phyloP scores from a whole-genome alignment of 2,888 invertebrate species.

The Plebejus argus region DNA sequence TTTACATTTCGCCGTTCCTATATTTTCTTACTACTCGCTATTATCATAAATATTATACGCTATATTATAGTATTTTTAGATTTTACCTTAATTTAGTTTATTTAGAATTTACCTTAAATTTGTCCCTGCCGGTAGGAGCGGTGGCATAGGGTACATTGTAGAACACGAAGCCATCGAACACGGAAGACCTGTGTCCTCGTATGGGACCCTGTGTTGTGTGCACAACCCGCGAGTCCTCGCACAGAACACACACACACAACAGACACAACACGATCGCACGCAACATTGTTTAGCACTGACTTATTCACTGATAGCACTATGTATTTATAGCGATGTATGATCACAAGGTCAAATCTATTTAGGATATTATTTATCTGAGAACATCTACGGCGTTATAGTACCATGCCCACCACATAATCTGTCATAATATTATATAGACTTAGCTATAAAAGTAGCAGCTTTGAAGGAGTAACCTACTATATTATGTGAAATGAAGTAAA shows the following conservation, averaged over 20 bases:
- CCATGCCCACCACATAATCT: background rate
- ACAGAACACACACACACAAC: background rate
- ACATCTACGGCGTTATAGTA: background rate
- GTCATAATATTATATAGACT: too few relatives aligned
- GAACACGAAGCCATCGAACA: constrained; percentile 49
- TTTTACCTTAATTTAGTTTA: too few relatives aligned
- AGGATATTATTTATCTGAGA: background rate
- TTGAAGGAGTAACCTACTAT: too few relatives aligned
- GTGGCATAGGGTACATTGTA: constrained; percentile 60
- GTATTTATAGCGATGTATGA: background rate
- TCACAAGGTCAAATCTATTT: background rate
- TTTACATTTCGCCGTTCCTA: background rate
- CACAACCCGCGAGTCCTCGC: constrained; percentile 43
- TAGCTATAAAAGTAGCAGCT: too few relatives aligned
- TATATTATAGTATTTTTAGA: too few relatives aligned
- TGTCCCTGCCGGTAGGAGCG: constrained; percentile 53
- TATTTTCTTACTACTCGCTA: background rate
- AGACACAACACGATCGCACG: constrained; percentile 1
- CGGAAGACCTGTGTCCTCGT: constrained; percentile 49
- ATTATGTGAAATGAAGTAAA: too few relatives aligned
- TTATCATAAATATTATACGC: too few relatives aligned
- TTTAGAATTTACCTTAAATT: constrained; percentile 50
- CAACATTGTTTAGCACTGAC: background rate
- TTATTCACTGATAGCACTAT: background rate
- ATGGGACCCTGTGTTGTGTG: constrained; percentile 51